These are phyloP conservation scores for Parauchenoglanis ngamensis DNA, from an alignment of 2,797 vertebrate genomes.

Conservation along the genomic window DNA sequence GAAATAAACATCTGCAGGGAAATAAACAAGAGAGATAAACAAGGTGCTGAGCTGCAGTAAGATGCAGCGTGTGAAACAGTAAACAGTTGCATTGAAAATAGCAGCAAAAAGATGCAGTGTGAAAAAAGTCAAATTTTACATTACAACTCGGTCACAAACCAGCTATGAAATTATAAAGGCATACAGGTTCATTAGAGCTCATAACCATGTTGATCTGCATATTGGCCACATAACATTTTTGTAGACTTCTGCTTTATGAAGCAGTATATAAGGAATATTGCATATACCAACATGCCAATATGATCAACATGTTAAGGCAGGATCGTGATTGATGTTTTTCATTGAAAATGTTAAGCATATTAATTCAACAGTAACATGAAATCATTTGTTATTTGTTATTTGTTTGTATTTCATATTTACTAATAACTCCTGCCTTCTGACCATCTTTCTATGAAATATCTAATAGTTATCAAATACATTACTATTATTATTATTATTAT, in stretches of 20 bases:
- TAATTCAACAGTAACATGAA: not conserved
- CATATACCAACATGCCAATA: not conserved
- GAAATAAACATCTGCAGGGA: too few relatives aligned
- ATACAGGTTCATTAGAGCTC: not conserved
- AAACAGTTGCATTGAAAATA: too few relatives aligned
- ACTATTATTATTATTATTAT: too few relatives aligned
- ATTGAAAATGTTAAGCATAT: not conserved
- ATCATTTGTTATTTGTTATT: not conserved
- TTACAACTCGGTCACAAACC: not conserved
- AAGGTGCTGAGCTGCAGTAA: too few relatives aligned
- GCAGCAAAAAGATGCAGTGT: too few relatives aligned
- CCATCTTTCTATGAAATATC: not conserved
- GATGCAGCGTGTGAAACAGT: too few relatives aligned
- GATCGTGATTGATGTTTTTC: not conserved
- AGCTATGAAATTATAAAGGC: not conserved
- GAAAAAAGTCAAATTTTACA: not conserved
- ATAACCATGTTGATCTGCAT: not conserved
- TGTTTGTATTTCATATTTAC: too few relatives aligned
- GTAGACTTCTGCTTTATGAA: not conserved
- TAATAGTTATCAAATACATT: too few relatives aligned
- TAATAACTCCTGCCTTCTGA: not conserved
- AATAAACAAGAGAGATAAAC: too few relatives aligned
- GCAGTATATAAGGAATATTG: not conserved
- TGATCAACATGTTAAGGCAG: too few relatives aligned
- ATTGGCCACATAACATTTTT: not conserved